A percentile compares a stretch with the other conserved stretches of the same genome.
Conservation (phyloP, 1,140 invertebrate genomes). For the Penaeus vannamei region DNA sequence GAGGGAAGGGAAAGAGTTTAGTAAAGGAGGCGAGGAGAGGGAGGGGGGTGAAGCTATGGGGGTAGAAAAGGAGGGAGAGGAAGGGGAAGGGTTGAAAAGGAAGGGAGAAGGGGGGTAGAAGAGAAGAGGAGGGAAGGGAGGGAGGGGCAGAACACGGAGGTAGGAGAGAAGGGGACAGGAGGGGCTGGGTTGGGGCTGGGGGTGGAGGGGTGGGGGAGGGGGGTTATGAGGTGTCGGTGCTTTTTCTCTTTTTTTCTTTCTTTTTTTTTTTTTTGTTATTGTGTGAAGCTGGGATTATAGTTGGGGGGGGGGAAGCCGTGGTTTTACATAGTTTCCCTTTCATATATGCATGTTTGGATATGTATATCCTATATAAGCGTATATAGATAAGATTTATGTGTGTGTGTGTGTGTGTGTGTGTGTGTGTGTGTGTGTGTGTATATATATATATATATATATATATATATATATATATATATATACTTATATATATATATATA, state of each 20-base stretch:
- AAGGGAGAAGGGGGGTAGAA: not conserved
- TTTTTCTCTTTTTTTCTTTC: not conserved
- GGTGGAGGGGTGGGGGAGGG: too few species aligned
- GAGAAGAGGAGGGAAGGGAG: not conserved
- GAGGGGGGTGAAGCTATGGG: not conserved
- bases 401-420: not conserved
- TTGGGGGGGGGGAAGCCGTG: not conserved
- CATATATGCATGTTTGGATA: slow-evolving; percentile 11
- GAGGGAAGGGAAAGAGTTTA: not conserved
- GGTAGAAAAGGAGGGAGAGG: not conserved
- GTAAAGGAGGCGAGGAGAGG: not conserved
- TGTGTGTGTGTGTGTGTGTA: not conserved
- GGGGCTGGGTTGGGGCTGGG: too few species aligned
- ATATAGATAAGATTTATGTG: too few species aligned
- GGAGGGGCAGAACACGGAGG: not conserved
- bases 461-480: slow-evolving; percentile 24
- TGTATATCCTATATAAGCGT: too few species aligned
- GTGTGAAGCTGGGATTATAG: not conserved
- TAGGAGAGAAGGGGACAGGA: not conserved
- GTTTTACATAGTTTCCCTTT: not conserved
- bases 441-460: slow-evolving; percentile 28
- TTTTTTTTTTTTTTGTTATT: not conserved
- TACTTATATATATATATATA: not conserved
- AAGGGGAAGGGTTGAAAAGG: not conserved
- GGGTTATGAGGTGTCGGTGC: not conserved